Base-by-base conservation (phyloP, 2,113 vertebrate species). In the Chinchilla lanigera region DNA sequence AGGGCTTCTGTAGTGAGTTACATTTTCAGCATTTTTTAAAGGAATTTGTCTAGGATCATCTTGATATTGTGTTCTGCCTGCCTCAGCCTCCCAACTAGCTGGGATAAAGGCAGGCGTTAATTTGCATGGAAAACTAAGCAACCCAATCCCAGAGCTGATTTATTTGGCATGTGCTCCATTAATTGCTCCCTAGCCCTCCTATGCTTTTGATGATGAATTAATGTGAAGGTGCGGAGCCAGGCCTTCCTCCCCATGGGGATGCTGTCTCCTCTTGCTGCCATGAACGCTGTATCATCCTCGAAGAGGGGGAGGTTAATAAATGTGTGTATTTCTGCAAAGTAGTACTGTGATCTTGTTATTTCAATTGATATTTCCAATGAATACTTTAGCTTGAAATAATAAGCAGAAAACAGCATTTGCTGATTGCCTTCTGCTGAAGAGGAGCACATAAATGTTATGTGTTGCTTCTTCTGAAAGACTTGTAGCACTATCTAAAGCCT, bases 301-400 rank as follows among this genome's bases (percentile, higher is more conserved):
- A 30, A 96, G 92, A 97, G 93, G 88, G 96, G 97, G 92, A 98
- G 92, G 86, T 98, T 98, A 98, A 97, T 97, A 94, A 93, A 96
- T 91, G 20, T 95, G 58, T 96, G 71, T 86, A 63, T 22, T 95
- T 97, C 44, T 73, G 71, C 85, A 52, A 95, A 89, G 61, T 95
- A 87, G 44, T 93, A 58, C 60, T 33, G 14, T 96, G 93, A 93
- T 97, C 89, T 94, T 95, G 88, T 97, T 98, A 97, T 97, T 97
- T 96, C 93, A 96, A 28, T 98, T 98, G 98, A 90, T 98, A 96
- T 98, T 98, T 98, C 95, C 88, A 97, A 95, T 98, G 98, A 98
- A 97, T 98, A 97, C 97, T 98, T 98, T 95, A 97, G 96, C 50
- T 81, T 95, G 96, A 97, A 98, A 95, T 95, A 97, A 93, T 96